A percentile compares a stretch with the other conserved stretches of the same genome.
phyloP scores from a whole-genome alignment of 2,113 vertebrate species.

The Daboia siamensis region DNA sequence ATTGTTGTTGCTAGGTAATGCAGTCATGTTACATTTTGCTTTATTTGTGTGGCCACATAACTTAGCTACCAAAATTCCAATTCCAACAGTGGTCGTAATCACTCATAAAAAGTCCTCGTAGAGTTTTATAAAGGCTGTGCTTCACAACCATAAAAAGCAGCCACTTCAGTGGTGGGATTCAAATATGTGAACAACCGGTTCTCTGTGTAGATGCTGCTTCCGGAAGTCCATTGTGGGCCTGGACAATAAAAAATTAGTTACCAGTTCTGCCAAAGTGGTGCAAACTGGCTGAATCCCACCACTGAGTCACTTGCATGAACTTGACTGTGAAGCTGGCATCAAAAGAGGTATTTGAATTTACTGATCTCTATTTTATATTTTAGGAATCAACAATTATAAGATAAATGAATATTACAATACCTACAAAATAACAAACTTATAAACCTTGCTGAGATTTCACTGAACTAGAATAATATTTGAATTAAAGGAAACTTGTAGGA shows the following conservation, averaged over 20 bases:
- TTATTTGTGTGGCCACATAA: too few relatives aligned
- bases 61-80: too few relatives aligned
- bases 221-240: too few relatives aligned
- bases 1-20: neutral
- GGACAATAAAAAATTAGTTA: too few relatives aligned
- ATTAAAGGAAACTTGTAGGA: constrained; percentile 8
- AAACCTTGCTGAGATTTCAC: neutral
- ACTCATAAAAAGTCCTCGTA: neutral
- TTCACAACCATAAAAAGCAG: neutral
- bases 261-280: too few relatives aligned
- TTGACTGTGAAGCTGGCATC: neutral
- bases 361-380: neutral
- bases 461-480: constrained; percentile 2
- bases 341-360: neutral
- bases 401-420: constrained; percentile 1
- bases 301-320: too few relatives aligned
- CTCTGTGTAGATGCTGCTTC: too few relatives aligned
- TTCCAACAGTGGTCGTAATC: neutral
- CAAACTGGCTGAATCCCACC: too few relatives aligned
- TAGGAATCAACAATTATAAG: neutral
- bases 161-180: too few relatives aligned
- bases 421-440: neutral
- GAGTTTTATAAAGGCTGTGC: neutral
- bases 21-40: too few relatives aligned
- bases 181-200: too few relatives aligned